Evolutionary conservation across 2,888 invertebrate genomes (phyloP).

Genomic region (Ophioninae sp.): DNA sequence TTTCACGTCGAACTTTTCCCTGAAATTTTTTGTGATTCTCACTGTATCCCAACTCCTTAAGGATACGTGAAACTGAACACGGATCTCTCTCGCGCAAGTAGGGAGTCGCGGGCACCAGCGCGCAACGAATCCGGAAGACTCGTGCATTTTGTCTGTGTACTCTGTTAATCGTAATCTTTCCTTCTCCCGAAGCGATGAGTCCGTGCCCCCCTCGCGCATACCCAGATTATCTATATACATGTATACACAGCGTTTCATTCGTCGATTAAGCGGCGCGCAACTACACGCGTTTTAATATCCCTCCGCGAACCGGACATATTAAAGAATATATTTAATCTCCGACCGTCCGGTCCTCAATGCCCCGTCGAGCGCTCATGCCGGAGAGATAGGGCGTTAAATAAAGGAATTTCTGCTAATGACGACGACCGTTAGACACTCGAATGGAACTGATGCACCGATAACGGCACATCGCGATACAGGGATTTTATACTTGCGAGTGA

Average conservation of each 20-base stretch:
- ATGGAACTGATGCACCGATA: conserved; percentile 43
- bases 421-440: conserved; percentile 50
- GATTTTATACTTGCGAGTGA: neutral
- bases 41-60: neutral
- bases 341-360: conserved; percentile 27
- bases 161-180: conserved; percentile 53
- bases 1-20: no score
- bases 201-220: neutral
- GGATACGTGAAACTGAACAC: neutral
- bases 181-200: neutral
- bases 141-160: conserved; percentile 32
- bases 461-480: neutral
- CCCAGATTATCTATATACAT: neutral
- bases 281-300: conserved; percentile 37
- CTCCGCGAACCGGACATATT: conserved; percentile 46
- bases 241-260: conserved; percentile 47
- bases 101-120: neutral
- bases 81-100: neutral
- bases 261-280: conserved; percentile 19
- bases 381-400: conserved; percentile 43
- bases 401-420: conserved; percentile 56
- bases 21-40: no score
- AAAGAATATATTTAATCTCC: conserved; percentile 40
- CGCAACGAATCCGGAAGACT: conserved; percentile 54
- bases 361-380: conserved; percentile 4